These are phyloP conservation scores for Tachysurus fulvidraco DNA, from an alignment of 2,113 vertebrate species.

Conservation along the genomic window DNA sequence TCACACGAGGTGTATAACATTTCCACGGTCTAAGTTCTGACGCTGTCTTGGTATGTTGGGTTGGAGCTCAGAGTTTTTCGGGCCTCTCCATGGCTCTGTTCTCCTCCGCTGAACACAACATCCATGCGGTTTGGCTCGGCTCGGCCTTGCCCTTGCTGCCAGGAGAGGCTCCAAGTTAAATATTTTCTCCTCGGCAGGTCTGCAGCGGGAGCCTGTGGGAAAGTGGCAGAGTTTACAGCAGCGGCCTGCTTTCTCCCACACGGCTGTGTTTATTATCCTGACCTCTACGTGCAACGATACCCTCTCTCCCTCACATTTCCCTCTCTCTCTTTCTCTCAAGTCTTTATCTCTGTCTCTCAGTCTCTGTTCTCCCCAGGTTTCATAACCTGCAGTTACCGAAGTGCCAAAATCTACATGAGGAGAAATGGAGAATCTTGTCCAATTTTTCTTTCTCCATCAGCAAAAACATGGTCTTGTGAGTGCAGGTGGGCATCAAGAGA, in stretches of 20 bases:
- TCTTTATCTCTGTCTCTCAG: constrained; percentile 26
- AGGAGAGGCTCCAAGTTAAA: constrained; percentile 68
- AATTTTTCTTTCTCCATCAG: constrained; percentile 54
- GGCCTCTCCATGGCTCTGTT: constrained; percentile 54
- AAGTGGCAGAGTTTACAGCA: constrained; percentile 60
- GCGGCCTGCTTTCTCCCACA: constrained; percentile 52
- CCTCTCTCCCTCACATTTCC: constrained; percentile 37
- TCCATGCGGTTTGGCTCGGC: constrained; percentile 61
- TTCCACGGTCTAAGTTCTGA: constrained; percentile 41
- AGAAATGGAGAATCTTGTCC: constrained; percentile 54
- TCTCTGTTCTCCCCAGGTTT: constrained; percentile 47
- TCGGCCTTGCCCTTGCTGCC: constrained; percentile 48
- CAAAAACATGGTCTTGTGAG: constrained; percentile 60
- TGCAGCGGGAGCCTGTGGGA: constrained; percentile 71
- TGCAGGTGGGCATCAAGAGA: constrained; percentile 57
- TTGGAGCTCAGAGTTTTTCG: constrained; percentile 46
- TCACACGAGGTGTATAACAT: constrained; percentile 24
- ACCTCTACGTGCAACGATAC: constrained; percentile 56
- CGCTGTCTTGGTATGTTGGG: constrained; percentile 48
- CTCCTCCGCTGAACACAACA: constrained; percentile 51
- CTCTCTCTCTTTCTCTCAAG: constrained; percentile 37
- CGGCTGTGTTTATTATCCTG: constrained; percentile 55
- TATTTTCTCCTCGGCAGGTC: constrained; percentile 72
- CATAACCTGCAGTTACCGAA: constrained; percentile 35
- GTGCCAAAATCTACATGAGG: constrained; percentile 62